Evolutionary conservation across 2,113 vertebrate species (phyloP), one percentile per base, ranked within the genome.

Genomic region (Hippocampus mohnikei): DNA sequence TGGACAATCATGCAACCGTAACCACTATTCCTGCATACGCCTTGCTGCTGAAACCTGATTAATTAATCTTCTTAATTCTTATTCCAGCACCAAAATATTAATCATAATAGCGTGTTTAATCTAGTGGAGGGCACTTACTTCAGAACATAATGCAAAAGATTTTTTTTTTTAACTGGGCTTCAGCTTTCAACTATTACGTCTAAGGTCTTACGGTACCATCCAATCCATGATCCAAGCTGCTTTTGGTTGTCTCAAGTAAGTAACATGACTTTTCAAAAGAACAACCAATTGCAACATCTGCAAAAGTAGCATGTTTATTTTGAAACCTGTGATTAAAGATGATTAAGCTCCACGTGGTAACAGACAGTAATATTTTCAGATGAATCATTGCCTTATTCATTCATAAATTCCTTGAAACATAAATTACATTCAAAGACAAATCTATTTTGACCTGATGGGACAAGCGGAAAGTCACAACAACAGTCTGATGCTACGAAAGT

Each of bases 271-370:
- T 5, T 27, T 41, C 23, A 11, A 23, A 46, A 46, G 63, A 46
- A 25, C 21, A 29, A 48, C 23, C 25, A 66, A 50, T 50, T 33
- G 25, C 23, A 42, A 23, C 21, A 63, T n/a, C 9, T 40, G 27
- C 20, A 5, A 25, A 7, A 23, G 23, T 27, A 37, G 29, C 20
- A 37, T 62, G 33, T 21, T 41, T 62, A 20, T 40, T 62, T 62
- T 40, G 21, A 62, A 62, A 21, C 29, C 60, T 62, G 33, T 62
- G 29, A 62, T 62, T 40, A 62, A 20, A 62, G 33, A 62, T 62
- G 60, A 62, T 20, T 40, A 40, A 62, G 16, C 18, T 5, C 40
- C 8, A 62, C 3, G n/a, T 40, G 13, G n/a, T 13, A 7, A n/a
- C 50, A 9, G 20, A 21, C 50, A 18, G 46, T 65, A 15, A 65